phyloP scores from a whole-genome alignment of 2,888 invertebrate genomes.

The Acheta domesticus region DNA sequence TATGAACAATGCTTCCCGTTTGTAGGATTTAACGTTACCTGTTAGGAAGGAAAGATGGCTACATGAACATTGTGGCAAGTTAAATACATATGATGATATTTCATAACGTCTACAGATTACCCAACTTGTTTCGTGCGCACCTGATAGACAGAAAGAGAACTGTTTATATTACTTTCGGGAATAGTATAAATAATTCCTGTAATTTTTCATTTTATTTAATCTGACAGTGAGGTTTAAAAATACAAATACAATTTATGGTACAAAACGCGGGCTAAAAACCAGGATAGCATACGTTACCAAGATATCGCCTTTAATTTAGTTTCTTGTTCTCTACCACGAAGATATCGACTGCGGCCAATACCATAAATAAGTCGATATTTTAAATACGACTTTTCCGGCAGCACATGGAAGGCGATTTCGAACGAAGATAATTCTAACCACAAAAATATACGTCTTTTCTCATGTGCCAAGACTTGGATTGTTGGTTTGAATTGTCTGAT shows the following conservation, averaged over 20 bases:
- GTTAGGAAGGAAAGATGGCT: neutral
- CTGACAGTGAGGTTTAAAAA: no score
- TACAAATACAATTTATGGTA: no score
- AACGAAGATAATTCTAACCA: neutral
- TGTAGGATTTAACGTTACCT: neutral
- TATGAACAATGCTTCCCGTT: neutral
- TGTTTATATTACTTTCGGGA: no score
- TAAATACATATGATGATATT: neutral
- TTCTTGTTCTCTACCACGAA: neutral
- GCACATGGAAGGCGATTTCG: neutral
- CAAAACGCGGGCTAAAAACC: no score
- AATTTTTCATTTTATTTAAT: no score
- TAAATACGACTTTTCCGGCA: neutral
- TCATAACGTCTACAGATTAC: neutral
- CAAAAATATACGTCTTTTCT: neutral
- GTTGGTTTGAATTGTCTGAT: neutral
- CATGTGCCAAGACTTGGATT: neutral
- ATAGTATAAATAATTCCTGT: no score
- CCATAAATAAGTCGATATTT: neutral
- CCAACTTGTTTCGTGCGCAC: neutral
- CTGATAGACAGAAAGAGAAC: neutral
- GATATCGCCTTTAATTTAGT: no score
- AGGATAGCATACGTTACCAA: no score
- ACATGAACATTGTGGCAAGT: conserved; percentile 2
- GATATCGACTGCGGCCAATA: neutral